Conservation (phyloP, 2,888 invertebrate species). For the Neoscelio sp. region DNA sequence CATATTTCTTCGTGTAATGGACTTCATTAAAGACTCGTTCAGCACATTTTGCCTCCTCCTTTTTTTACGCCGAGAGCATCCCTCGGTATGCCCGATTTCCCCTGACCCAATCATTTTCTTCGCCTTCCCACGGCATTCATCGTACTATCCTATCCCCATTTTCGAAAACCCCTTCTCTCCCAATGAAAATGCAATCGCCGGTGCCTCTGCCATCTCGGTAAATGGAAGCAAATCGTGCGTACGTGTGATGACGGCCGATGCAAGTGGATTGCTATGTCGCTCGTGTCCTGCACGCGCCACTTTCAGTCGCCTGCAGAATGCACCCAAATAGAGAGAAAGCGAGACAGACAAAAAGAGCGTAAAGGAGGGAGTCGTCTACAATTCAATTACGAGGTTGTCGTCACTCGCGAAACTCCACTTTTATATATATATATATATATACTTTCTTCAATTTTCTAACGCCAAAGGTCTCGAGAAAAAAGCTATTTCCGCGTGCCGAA, state of each 20-base stretch:
- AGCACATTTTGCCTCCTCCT: slow-evolving; percentile 23
- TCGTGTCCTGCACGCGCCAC: slow-evolving; percentile 41
- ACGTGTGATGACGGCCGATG: slow-evolving; percentile 49
- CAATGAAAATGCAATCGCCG: slow-evolving; percentile 51
- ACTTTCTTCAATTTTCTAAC: slow-evolving; percentile 24
- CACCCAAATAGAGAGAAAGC: background rate
- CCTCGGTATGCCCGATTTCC: slow-evolving; percentile 41
- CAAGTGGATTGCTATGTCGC: slow-evolving; percentile 47
- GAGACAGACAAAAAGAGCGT: slow-evolving; percentile 23
- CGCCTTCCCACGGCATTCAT: background rate
- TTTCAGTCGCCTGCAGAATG: slow-evolving; percentile 43
- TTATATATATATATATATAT: no score
- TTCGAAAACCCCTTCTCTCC: slow-evolving; percentile 11
- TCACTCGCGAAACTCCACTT: slow-evolving; percentile 34
- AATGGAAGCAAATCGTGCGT: slow-evolving; percentile 54
- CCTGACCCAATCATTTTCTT: slow-evolving; percentile 47
- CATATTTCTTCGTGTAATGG: slow-evolving; percentile 34
- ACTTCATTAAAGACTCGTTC: slow-evolving; percentile 41
- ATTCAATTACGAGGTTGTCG: slow-evolving; percentile 50
- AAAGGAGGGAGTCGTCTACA: slow-evolving; percentile 30
- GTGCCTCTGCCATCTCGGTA: slow-evolving; percentile 34
- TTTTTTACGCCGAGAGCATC: slow-evolving; percentile 19
- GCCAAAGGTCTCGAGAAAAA: slow-evolving; percentile 26
- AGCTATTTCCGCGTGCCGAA: slow-evolving; percentile 31
- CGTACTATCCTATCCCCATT: slow-evolving; percentile 6